Evolutionary conservation across 2,113 vertebrate species (phyloP).

Genomic region (Poeciliopsis occidentalis): DNA sequence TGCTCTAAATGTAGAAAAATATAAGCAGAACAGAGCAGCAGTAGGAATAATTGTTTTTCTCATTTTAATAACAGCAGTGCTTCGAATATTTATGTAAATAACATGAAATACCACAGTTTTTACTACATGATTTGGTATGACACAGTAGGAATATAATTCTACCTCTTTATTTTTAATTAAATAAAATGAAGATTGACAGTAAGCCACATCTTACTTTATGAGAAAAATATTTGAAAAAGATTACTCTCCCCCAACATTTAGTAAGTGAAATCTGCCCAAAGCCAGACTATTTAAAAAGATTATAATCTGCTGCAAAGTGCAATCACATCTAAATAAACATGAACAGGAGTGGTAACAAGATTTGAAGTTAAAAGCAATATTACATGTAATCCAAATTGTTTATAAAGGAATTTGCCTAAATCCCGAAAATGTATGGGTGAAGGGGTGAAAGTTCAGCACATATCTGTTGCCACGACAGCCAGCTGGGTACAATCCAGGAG

Average conservation of each 20-base stretch:
- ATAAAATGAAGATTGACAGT: too few relatives aligned
- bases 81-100: too few relatives aligned
- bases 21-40: too few relatives aligned
- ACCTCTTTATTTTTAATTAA: too few relatives aligned
- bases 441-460: neutral
- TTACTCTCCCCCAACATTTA: neutral
- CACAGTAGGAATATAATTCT: too few relatives aligned
- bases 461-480: neutral
- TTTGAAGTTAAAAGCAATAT: neutral
- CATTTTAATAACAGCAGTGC: too few relatives aligned
- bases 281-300: neutral
- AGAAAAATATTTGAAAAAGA: too few relatives aligned
- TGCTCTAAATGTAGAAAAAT: too few relatives aligned
- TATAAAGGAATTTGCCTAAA: neutral
- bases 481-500: neutral
- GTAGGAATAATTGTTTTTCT: too few relatives aligned
- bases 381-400: neutral
- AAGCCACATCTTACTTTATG: too few relatives aligned
- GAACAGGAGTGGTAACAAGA: neutral
- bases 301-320: neutral
- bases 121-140: too few relatives aligned
- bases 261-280: neutral
- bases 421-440: neutral
- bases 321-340: neutral
- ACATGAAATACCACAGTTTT: too few relatives aligned